phyloP scores from a whole-genome alignment of 1,140 invertebrate species.

The Colletes gigas region DNA sequence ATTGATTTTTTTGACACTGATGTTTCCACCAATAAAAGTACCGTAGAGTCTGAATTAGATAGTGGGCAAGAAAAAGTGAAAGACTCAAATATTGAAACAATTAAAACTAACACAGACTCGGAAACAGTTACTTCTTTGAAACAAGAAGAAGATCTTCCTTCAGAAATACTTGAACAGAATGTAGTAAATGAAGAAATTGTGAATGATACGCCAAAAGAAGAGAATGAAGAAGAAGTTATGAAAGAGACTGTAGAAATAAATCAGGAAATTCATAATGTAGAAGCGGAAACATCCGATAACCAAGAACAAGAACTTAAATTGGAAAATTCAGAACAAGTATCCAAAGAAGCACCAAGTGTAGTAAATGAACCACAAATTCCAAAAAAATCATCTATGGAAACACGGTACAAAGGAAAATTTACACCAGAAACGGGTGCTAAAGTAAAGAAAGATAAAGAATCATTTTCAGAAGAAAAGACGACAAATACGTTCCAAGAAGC shows the following conservation, averaged over 20 bases:
- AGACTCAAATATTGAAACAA: neutral
- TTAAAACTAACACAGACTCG: constrained; percentile 1
- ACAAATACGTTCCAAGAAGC: constrained; percentile 73
- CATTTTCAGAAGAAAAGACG: constrained; percentile 56
- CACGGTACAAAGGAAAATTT: constrained; percentile 65
- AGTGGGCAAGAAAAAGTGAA: constrained; percentile 18
- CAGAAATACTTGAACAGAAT: constrained; percentile 1
- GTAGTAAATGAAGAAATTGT: neutral
- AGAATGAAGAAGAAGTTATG: constrained; percentile 9
- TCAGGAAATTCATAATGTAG: neutral
- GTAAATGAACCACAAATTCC: constrained; percentile 32
- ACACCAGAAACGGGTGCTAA: constrained; percentile 61
- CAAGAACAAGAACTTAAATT: constrained; percentile 17
- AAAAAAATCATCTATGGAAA: constrained; percentile 53
- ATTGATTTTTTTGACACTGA: constrained; percentile 68
- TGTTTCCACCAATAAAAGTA: constrained; percentile 16
- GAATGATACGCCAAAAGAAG: neutral
- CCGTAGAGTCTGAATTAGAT: neutral
- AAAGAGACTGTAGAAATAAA: neutral
- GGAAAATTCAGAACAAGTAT: constrained; percentile 23
- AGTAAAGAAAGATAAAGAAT: constrained; percentile 60
- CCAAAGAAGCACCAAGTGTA: constrained; percentile 7
- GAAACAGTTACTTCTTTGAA: neutral
- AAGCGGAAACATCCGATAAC: constrained; percentile 1
- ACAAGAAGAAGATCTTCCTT: neutral